Percentiles rank a stretch among this genome's conserved stretches.
phyloP scores from a whole-genome alignment of 2,113 vertebrate genomes.

The Urocynchramus pylzowi region DNA sequence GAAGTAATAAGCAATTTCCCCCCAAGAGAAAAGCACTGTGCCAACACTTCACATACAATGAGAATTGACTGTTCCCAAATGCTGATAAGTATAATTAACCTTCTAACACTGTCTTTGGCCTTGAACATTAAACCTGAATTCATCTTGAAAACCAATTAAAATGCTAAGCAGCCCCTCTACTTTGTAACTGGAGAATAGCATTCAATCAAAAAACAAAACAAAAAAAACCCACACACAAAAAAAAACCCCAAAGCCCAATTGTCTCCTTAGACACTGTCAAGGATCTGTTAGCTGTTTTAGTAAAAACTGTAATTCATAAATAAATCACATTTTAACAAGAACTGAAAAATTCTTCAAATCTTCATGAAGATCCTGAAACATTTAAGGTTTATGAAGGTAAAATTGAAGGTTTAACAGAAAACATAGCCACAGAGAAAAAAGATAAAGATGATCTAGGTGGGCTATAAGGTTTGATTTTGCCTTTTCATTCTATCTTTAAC shows the following conservation, averaged over 20 bases:
- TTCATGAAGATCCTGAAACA: not conserved
- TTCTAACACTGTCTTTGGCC: not conserved
- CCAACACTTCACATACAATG: not conserved
- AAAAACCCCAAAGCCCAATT: not conserved
- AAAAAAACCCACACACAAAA: not conserved
- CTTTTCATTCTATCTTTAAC: not conserved
- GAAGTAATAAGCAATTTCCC: not conserved
- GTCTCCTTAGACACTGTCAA: not conserved
- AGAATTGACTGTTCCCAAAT: not conserved
- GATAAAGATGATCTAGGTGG: not conserved
- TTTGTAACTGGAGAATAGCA: not conserved
- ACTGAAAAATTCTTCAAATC: not conserved
- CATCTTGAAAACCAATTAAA: slow-evolving; percentile 47
- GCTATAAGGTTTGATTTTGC: not conserved
- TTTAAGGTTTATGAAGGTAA: not conserved
- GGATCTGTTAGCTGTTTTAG: not conserved
- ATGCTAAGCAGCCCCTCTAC: slow-evolving; percentile 27
- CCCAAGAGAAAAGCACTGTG: not conserved
- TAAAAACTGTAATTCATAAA: not conserved
- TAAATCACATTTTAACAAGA: not conserved
- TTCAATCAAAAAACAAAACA: not conserved
- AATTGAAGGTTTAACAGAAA: not conserved
- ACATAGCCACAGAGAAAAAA: not conserved
- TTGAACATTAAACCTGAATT: slow-evolving; percentile 8
- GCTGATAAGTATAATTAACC: slow-evolving; percentile 36